Evolutionary conservation across 2,888 invertebrate species (phyloP), one percentile per base, ranked within the genome.

Genomic region (Megaustenia siamemsis): DNA sequence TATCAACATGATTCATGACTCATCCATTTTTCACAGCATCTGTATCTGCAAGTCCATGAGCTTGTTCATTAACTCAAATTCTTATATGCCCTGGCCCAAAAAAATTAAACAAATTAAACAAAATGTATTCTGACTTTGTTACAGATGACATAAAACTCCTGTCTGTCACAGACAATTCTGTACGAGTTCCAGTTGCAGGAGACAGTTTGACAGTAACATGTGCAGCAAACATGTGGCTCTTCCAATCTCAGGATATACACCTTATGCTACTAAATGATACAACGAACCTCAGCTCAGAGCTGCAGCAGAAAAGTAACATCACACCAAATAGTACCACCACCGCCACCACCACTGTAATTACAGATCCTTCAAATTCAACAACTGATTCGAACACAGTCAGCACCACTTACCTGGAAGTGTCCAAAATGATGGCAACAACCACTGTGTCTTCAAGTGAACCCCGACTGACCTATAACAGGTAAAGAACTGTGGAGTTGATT

Each of bases 221-320:
- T 56, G 68, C 82, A 4, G 86, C 86, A 49, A 86, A 83, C 45
- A 76, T n/a, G 40, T 86, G 86, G 86, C 40, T 83, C 15, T 86
- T 83, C 81, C 79, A 79, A 32, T 82, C 84, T 18, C 75, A 84
- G 12, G 69, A 10, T 6, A 53, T 53, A 24, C 66, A 66, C 66
- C 5, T 28, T n/a, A 18, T 21, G 18, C 43, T 49, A 32, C 32
- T 15, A 3, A 35, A 73, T 18, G 1, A 28, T n/a, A 6, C 1
- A 6, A 10, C 5, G 38, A 71, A 28, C 10, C 49, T 3, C 0
- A n/a, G 15, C 21, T 49, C 73, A 18, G n/a, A 45, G 28, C 40
- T 43, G 24, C n/a, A 3, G 12, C 69, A 28, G 4, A 43, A n/a
- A 1, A n/a, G 40, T n/a, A 75, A 38, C 28, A 68, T 2, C 28